These are phyloP conservation scores for Drosophila niveifrons DNA, from an alignment of 2,888 invertebrate species.

Conservation along the genomic window DNA sequence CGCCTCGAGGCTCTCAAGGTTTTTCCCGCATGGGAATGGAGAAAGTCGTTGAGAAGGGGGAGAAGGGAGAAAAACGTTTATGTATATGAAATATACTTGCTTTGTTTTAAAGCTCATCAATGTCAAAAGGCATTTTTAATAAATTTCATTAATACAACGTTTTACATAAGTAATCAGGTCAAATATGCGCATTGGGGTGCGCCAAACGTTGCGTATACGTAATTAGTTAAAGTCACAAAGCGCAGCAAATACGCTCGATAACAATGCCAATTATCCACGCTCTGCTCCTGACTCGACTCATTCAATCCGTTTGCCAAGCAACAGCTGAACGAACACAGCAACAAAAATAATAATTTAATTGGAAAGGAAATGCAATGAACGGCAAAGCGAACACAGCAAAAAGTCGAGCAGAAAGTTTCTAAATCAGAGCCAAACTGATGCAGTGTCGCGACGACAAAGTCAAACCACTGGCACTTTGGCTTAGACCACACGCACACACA, in stretches of 20 bases:
- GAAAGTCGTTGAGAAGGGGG: background rate
- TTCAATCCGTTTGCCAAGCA: constrained; percentile 4
- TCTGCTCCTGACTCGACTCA: background rate
- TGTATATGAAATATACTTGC: constrained; percentile 37
- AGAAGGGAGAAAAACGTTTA: constrained; percentile 17
- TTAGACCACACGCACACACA: constrained; percentile 12
- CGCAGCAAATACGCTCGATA: constrained; percentile 7
- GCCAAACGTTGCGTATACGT: constrained; percentile 23
- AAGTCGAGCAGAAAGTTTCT: background rate
- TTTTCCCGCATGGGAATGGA: background rate
- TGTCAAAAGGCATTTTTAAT: constrained; percentile 73
- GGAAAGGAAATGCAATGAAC: constrained; percentile 12
- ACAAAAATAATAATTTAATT: constrained; percentile 15
- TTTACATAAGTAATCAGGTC: constrained; percentile 50
- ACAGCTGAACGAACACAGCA: background rate
- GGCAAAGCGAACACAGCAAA: background rate
- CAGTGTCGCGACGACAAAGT: constrained; percentile 1
- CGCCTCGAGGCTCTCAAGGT: constrained; percentile 4
- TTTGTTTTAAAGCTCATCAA: constrained; percentile 62
- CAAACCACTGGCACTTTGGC: constrained; percentile 10
- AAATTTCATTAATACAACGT: constrained; percentile 49
- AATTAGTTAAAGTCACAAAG: constrained; percentile 11
- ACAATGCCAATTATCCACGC: constrained; percentile 18
- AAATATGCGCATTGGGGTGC: constrained; percentile 16
- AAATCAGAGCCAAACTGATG: constrained; percentile 10